Base-by-base conservation (phyloP, 2,888 invertebrate species). In the Andrena dorsata region DNA sequence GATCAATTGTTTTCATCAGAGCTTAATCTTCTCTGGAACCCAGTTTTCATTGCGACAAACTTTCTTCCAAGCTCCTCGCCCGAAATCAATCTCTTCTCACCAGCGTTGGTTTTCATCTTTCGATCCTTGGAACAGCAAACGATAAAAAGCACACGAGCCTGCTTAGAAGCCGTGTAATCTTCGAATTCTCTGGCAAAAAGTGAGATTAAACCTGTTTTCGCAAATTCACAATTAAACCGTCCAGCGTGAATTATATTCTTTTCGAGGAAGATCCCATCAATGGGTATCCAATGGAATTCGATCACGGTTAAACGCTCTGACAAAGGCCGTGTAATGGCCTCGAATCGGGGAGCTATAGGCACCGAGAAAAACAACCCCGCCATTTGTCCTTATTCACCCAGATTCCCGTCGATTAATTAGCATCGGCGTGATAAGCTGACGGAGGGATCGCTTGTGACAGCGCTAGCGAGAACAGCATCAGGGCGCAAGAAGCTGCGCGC, bases 401-500 rank as follows among this genome's bases (percentile, higher is more conserved):
- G 78, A 78, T 74, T 68, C 64, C 49, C 60, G 69, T 60, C 77
- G 77, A 83, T 82, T 83, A 83, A 83, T 83, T 82, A 82, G 63
- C 64, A 78, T 82, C 82, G 82, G 74, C 63, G 82, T 68, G 83
- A 87, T 89, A 84, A 89, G 85, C 86, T 84, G 83, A 65, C 84
- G 72, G 80, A 70, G 70, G 66, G 80, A 74, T 75, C 76, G 84
- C 73, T 80, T 72, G 82, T 56, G 86, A 83, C 82, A 82, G 72
- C 73, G 63, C 75, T 51, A 70, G 73, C 79, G 75, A 73, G 78
- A 66, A 77, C 76, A 73, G 72, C 71, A 30, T 26, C 26, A 23
- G 41, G 23, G 73, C 70, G 69, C 71, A 85, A 85, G 86, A 90
- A 88, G 72, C 78, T 83, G 83, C 87, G 78, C 85, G 82, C 88